Conservation (phyloP, 2,888 invertebrate genomes). For the Drosophila borborema region DNA sequence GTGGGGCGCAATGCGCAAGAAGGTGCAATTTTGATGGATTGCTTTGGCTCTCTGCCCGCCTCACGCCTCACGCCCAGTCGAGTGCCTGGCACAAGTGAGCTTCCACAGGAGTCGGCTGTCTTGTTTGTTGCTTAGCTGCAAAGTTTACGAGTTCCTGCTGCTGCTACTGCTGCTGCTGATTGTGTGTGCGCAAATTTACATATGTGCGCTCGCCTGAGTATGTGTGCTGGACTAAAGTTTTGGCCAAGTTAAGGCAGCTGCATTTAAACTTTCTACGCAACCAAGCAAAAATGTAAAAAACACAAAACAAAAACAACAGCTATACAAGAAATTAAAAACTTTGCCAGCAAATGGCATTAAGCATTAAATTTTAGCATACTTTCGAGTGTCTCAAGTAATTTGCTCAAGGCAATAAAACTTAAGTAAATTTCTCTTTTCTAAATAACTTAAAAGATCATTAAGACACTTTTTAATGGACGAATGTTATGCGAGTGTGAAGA, state of each 20-base stretch:
- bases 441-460: constrained; percentile 8
- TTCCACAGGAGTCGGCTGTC: constrained; percentile 45
- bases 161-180: constrained; percentile 11
- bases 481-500: neutral
- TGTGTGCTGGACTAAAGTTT: constrained; percentile 57
- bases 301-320: constrained; percentile 2
- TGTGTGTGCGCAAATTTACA: constrained; percentile 56
- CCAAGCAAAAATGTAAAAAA: constrained; percentile 23
- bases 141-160: constrained; percentile 65
- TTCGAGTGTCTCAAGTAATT: constrained; percentile 22
- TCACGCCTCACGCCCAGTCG: constrained; percentile 50
- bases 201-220: constrained; percentile 44
- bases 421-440: constrained; percentile 14
- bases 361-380: constrained; percentile 58
- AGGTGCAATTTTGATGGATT: constrained; percentile 85
- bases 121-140: constrained; percentile 78
- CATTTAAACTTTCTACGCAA: constrained; percentile 69
- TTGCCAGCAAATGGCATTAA: constrained; percentile 60
- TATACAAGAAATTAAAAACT: constrained; percentile 66
- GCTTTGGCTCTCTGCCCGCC: constrained; percentile 66
- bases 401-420: constrained; percentile 37
- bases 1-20: constrained; percentile 68
- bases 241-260: constrained; percentile 73
- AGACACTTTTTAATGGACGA: neutral
- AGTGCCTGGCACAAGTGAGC: constrained; percentile 44